Percentiles rank a stretch among this genome's conserved stretches.
Evolutionary conservation across 2,888 invertebrate genomes (phyloP).

Genomic region (Operophtera brumata): DNA sequence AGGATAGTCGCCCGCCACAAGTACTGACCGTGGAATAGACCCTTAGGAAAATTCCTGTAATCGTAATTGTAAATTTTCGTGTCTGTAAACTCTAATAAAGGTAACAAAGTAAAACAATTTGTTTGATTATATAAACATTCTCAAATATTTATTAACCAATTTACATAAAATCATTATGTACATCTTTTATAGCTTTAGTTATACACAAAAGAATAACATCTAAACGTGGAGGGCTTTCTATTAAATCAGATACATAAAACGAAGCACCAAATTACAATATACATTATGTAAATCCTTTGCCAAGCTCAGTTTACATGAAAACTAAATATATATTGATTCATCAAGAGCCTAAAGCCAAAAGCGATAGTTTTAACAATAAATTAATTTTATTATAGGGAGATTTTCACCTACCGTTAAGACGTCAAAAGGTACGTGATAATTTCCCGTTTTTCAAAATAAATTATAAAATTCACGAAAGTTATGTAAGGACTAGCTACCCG

Average conservation of each 20-base stretch:
- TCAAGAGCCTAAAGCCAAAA: conserved; percentile 1
- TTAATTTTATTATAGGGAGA: too few relatives aligned
- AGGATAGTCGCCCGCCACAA: not conserved
- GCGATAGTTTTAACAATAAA: not conserved
- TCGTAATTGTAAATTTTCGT: conserved; percentile 3
- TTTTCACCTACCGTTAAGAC: too few relatives aligned
- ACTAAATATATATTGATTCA: conserved; percentile 41
- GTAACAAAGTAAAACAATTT: conserved; percentile 44
- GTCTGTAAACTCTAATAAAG: conserved; percentile 11
- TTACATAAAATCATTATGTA: conserved; percentile 80
- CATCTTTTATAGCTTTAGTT: conserved; percentile 78
- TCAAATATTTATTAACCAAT: conserved; percentile 82
- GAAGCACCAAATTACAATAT: conserved; percentile 78
- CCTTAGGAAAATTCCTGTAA: not conserved
- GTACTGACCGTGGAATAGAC: not conserved
- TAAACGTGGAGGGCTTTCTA: conserved; percentile 79
- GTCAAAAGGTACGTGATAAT: too few relatives aligned
- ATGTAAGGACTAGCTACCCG: too few relatives aligned
- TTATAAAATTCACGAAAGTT: too few relatives aligned
- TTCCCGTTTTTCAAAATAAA: too few relatives aligned
- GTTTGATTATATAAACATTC: conserved; percentile 79
- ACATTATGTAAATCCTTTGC: conserved; percentile 56
- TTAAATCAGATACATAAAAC: conserved; percentile 69
- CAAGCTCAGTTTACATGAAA: conserved; percentile 70
- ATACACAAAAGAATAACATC: conserved; percentile 75